Conservation (phyloP, 2,888 invertebrate genomes). For the Lycocerus yunnanus region DNA sequence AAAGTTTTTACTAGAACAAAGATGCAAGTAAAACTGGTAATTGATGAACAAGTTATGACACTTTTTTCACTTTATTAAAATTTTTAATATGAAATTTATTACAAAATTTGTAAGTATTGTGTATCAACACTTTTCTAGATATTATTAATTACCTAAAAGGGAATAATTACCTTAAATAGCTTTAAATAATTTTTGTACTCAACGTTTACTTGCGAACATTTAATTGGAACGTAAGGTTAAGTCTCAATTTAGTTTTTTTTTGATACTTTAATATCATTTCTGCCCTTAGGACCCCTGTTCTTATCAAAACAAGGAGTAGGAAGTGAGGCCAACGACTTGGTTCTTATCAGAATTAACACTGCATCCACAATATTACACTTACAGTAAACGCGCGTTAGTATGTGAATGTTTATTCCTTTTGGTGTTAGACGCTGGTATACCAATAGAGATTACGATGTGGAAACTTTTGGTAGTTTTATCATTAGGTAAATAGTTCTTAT, state of each 20-base stretch:
- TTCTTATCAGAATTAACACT: conserved; percentile 18
- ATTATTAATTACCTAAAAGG: too few relatives aligned
- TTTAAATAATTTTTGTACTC: neutral
- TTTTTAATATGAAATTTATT: too few relatives aligned
- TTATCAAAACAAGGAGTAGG: conserved; percentile 28
- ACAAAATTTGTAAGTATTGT: too few relatives aligned
- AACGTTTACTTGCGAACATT: neutral
- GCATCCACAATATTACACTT: conserved; percentile 17
- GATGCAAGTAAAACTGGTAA: too few relatives aligned
- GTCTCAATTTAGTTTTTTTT: conserved; percentile 23
- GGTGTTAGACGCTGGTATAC: neutral
- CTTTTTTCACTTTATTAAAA: too few relatives aligned
- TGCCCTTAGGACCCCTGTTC: conserved; percentile 20
- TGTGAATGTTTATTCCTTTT: conserved; percentile 2
- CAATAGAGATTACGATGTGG: conserved; percentile 1
- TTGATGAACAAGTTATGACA: too few relatives aligned
- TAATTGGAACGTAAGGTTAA: conserved; percentile 1
- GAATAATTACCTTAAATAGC: too few relatives aligned
- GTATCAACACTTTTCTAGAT: too few relatives aligned
- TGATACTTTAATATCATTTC: conserved; percentile 24
- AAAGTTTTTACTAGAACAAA: too few relatives aligned
- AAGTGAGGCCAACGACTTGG: conserved; percentile 32
- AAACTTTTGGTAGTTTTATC: conserved; percentile 10
- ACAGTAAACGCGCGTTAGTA: conserved; percentile 13
- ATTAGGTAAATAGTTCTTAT: conserved; percentile 9